Conservation (phyloP, 2,797 vertebrate genomes). For the Psittacula echo region DNA sequence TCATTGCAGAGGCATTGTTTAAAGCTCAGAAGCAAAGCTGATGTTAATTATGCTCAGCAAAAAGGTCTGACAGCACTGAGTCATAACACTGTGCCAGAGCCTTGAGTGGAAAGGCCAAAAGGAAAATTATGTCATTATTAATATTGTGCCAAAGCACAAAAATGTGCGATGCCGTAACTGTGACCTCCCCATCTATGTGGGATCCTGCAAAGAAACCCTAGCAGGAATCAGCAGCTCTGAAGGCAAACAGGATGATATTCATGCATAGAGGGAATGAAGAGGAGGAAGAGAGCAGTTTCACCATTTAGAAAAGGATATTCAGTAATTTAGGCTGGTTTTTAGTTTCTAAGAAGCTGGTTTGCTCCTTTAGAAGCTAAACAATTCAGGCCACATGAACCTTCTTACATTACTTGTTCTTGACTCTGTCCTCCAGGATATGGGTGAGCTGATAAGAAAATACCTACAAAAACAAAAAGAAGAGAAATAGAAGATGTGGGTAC, state of each 20-base stretch:
- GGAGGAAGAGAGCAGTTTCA: neutral
- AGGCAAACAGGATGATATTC: neutral
- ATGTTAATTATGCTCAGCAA: neutral
- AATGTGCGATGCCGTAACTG: neutral
- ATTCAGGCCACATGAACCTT: neutral
- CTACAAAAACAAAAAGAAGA: conserved; percentile 72
- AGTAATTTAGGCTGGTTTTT: neutral
- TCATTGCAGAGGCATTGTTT: neutral
- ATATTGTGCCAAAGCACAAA: conserved; percentile 15
- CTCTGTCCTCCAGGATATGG: conserved; percentile 91
- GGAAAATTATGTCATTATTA: neutral
- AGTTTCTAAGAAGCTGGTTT: neutral
- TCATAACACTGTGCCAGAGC: neutral
- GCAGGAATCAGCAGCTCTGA: neutral
- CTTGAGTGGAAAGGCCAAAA: neutral
- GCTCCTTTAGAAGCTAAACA: neutral
- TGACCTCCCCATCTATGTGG: neutral
- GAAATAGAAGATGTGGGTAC: neutral
- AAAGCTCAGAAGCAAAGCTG: neutral
- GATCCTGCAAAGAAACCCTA: neutral
- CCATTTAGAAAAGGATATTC: neutral
- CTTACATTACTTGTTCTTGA: conserved; percentile 93
- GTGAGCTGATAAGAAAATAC: conserved; percentile 91
- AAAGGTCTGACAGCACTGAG: neutral
- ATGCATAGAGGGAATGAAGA: neutral